Conservation (phyloP, 2,113 vertebrate genomes). For the Zingel zingel region DNA sequence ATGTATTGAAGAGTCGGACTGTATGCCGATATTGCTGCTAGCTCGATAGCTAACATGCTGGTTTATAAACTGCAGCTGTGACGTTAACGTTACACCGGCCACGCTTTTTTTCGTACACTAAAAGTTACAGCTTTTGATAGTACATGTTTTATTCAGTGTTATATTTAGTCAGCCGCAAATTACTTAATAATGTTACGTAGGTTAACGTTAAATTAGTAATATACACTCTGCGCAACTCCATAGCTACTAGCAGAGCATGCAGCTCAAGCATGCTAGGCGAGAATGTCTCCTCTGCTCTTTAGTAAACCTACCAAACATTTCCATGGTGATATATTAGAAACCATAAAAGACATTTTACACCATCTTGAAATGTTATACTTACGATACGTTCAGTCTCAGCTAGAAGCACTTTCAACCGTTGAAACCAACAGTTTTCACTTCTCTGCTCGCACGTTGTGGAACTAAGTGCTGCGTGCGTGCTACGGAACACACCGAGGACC, state of each 20-base stretch:
- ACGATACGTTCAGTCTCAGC: neutral
- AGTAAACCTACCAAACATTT: neutral
- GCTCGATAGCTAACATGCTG: conserved; percentile 59
- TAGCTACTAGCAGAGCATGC: conserved; percentile 11
- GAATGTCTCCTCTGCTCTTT: neutral
- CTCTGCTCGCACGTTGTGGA: conserved; percentile 67
- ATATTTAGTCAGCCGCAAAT: neutral
- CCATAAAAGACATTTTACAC: fast-evolving
- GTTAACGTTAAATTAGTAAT: neutral
- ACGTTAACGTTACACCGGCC: neutral
- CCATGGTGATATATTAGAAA: fast-evolving
- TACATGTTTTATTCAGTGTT: neutral
- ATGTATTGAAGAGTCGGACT: neutral
- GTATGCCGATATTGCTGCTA: conserved; percentile 7
- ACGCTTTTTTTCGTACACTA: neutral
- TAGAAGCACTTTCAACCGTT: neutral
- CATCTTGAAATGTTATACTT: conserved; percentile 28
- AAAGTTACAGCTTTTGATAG: neutral
- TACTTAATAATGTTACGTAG: neutral
- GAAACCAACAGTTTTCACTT: conserved; percentile 19
- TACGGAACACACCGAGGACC: conserved; percentile 65
- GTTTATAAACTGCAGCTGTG: neutral
- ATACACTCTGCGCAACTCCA: neutral
- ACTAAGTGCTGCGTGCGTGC: conserved; percentile 65
- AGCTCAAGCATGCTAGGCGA: neutral